phyloP scores from a whole-genome alignment of 2,888 invertebrate genomes.

The Muscina levida region DNA sequence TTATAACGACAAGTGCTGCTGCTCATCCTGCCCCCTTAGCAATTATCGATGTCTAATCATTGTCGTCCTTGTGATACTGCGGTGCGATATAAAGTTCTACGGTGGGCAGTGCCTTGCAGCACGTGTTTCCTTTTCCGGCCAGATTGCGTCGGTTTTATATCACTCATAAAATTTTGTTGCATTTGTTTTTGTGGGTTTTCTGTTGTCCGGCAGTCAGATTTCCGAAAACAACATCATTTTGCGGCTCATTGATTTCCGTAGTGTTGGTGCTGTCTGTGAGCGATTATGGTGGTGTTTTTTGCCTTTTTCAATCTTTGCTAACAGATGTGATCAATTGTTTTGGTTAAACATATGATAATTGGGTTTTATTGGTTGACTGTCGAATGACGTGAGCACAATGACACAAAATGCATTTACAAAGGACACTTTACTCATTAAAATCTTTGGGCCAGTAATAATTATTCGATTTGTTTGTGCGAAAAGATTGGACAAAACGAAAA shows the following conservation, averaged over 20 bases:
- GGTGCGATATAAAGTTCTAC: slow-evolving; percentile 9
- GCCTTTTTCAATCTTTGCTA: slow-evolving; percentile 12
- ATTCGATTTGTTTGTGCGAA: too few species aligned
- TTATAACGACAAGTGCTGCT: slow-evolving; percentile 1
- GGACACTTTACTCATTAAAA: too few species aligned
- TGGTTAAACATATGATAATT: slow-evolving; percentile 61
- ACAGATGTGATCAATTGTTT: slow-evolving; percentile 63
- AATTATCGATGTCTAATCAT: slow-evolving; percentile 50
- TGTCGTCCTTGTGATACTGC: slow-evolving; percentile 35
- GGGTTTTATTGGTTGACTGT: slow-evolving; percentile 57
- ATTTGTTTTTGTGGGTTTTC: not conserved
- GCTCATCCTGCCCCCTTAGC: slow-evolving; percentile 3
- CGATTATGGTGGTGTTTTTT: slow-evolving; percentile 18
- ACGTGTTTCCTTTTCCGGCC: slow-evolving; percentile 47
- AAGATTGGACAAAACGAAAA: too few species aligned
- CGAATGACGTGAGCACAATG: too few species aligned
- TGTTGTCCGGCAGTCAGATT: slow-evolving; percentile 26
- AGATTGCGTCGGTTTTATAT: not conserved
- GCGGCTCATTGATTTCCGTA: slow-evolving; percentile 56
- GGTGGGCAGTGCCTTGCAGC: slow-evolving; percentile 47
- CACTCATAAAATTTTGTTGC: slow-evolving; percentile 5
- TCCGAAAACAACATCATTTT: slow-evolving; percentile 49
- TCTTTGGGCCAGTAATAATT: too few species aligned
- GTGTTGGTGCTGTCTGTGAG: slow-evolving; percentile 34
- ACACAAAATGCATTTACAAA: too few species aligned